Percentiles rank a stretch among this genome's conserved stretches.
Evolutionary conservation across 2,113 vertebrate species (phyloP).

Genomic region (Hypomesus transpacificus): DNA sequence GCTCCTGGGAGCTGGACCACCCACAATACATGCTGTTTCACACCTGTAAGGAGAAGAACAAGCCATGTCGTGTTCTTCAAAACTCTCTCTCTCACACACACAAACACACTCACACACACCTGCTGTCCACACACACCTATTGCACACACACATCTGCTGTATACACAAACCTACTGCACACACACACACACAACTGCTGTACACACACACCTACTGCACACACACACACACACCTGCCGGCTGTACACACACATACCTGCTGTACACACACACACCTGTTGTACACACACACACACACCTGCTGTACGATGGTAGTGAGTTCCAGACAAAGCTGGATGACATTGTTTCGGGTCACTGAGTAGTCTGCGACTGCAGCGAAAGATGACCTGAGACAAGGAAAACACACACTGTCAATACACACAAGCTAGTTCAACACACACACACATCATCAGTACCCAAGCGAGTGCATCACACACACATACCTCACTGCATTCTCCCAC

Average conservation of each 20-base stretch:
- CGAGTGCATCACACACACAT: background rate
- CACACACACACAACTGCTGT: background rate
- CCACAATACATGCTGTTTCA: constrained; percentile 33
- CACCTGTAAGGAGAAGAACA: constrained; percentile 37
- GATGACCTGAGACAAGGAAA: constrained; percentile 81
- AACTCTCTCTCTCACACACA: background rate
- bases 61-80: constrained; percentile 26
- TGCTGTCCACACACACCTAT: too few species aligned
- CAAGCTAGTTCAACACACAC: background rate
- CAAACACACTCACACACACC: background rate
- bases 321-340: constrained; percentile 99
- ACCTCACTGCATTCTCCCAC: background rate
- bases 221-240: background rate
- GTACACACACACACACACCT: constrained; percentile 71
- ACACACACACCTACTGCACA: background rate
- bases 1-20: constrained; percentile 13
- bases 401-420: background rate
- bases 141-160: background rate
- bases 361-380: constrained; percentile 96
- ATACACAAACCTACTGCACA: background rate
- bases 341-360: constrained; percentile 96
- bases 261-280: constrained; percentile 13
- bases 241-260: constrained; percentile 8
- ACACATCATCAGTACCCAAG: background rate
- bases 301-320: constrained; percentile 96